Percentiles rank a stretch among this genome's conserved stretches.
phyloP scores from a whole-genome alignment of 2,888 invertebrate species.

The Idaea straminata region DNA sequence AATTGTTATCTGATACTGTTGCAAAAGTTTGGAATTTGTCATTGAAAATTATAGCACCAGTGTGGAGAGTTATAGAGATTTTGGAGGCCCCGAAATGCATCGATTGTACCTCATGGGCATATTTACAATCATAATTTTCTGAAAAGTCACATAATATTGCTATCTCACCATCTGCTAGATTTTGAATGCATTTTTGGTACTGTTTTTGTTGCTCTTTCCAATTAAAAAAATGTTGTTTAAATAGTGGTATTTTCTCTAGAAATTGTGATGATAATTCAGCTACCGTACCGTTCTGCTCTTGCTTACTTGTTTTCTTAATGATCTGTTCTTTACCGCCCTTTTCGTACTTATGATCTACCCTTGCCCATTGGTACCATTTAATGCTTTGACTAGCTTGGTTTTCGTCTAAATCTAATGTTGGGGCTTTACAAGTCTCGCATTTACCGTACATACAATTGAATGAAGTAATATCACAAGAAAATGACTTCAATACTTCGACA shows the following conservation, averaged over 20 bases:
- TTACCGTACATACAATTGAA: constrained; percentile 18
- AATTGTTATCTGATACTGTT: constrained; percentile 11
- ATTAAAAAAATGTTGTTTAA: constrained; percentile 14
- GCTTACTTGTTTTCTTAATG: constrained; percentile 10
- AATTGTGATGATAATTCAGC: not conserved
- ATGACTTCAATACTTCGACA: constrained; percentile 13
- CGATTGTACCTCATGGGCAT: constrained; percentile 13
- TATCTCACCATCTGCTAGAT: constrained; percentile 11
- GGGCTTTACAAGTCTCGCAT: constrained; percentile 15
- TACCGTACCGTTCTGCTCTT: constrained; percentile 10
- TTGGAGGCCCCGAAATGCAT: constrained; percentile 18
- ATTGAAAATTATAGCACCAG: constrained; percentile 5
- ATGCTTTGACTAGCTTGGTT: not conserved
- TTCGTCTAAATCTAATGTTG: not conserved
- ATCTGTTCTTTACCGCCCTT: constrained; percentile 7
- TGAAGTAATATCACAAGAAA: constrained; percentile 16
- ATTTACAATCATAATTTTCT: constrained; percentile 17
- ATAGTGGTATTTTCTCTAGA: constrained; percentile 7
- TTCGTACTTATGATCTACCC: constrained; percentile 6
- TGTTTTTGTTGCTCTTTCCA: constrained; percentile 15
- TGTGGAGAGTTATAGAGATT: constrained; percentile 10
- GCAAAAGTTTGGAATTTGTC: constrained; percentile 5
- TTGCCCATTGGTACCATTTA: constrained; percentile 4
- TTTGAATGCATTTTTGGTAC: constrained; percentile 12
- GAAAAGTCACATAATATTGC: constrained; percentile 12